Base-by-base conservation (phyloP, 2,888 invertebrate genomes). In the Erebia palarica region DNA sequence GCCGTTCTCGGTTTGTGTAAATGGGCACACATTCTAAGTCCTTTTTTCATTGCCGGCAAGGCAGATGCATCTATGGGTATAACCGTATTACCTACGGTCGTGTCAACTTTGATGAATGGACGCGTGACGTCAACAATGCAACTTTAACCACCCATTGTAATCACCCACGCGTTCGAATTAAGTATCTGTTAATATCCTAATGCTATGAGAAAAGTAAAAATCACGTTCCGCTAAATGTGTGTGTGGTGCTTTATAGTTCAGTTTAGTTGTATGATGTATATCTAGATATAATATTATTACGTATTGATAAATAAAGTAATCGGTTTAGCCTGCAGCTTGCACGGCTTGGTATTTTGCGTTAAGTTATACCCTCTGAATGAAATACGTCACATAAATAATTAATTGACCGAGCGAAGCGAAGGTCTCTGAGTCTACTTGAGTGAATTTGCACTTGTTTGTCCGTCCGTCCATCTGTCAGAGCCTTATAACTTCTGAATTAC, bases 101-200 rank as follows among this genome's bases (percentile, higher is more conserved):
- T 76, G 84, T 85, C 85, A 86, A 78, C 80, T 80, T 78, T 86
- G 84, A 86, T 81, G 81, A 76, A 86, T 82, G 79, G 75, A 82
- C 81, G 78, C 90, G 90, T 90, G 90, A 86, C 81, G 78, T 72
- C 75, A 78, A 90, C 90, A 90, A 90, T 86, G 77, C 81, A 74
- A 78, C 75, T 75, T 76, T 78, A 75, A 78, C 73, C 76, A 75
- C 51, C 75, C 75, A 82, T 84, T 84, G 83, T 82, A 61, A 73
- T 76, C 68, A 63, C 78, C 78, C 75, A 78, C 75, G 75, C 78
- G 77, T 75, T 68, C 74, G 75, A 78, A 72, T 75, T 78, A 79
- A 76, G 63, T 73, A 68, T 61, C 61, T 42, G 71, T 66, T 74
- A 73, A 76, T 77, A 79, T 77, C 78, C 76, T 88, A 88, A 90